Evolutionary conservation across 2,113 vertebrate species (phyloP), one percentile per base, ranked within the genome.

Genomic region (Cavia porcellus): DNA sequence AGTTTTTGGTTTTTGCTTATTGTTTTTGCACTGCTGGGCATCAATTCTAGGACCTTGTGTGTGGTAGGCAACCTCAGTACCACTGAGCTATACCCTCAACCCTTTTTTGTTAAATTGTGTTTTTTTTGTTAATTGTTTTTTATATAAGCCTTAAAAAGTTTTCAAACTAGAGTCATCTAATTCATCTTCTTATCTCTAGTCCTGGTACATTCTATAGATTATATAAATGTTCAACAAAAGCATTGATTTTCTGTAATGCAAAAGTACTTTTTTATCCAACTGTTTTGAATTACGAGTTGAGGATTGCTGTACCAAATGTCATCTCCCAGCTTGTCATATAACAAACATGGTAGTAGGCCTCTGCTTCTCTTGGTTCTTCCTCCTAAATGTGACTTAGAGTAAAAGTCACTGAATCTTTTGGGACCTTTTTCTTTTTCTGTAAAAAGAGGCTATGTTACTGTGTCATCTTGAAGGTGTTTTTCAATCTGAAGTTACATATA

Each of bases 251-350:
- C n/a, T 94, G 13, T 88, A 90, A 77, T 57, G 52, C 57, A 75
- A 93, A 97, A 93, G 38, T 83, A 74, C 25, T 82, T 94, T 95
- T 96, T 85, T 90, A 88, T 88, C 77, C 47, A 35, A 74, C 32
- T 72, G 70, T 96, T 92, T 95, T 89, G 30, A 89, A 72, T 74
- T 90, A 94, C 42, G 80, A 28, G 35, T 90, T 52, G 86, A 90
- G 38, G 32, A 94, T 84, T 96, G 24, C 57, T 95, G 0, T 86
- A 52, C 32, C 70, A 75, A 87, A 55, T 68, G 59, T 75, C 35
- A 88, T 85, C 66, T 85, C 25, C 22, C 83, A 93, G 0, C 96
- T 82, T 93, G 83, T 12, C 59, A 90, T 85, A 75, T 62, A 25
- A 96, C 88, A 57, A 92, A 50, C 50, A 90, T 85, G 50, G 13